These are phyloP conservation scores for Drosophila nr. perissopoda DNA, from an alignment of 2,888 invertebrate genomes.

Conservation along the genomic window DNA sequence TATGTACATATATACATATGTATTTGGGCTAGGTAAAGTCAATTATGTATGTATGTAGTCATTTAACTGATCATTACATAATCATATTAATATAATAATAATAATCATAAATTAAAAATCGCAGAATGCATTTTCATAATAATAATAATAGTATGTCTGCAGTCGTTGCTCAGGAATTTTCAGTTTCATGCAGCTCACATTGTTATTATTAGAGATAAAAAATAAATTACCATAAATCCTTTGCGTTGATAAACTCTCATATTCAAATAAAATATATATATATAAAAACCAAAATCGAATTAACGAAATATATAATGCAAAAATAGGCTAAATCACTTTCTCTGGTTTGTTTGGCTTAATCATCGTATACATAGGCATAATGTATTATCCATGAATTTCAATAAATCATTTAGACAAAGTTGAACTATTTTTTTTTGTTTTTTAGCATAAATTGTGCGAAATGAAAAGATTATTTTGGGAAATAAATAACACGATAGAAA, in stretches of 20 bases:
- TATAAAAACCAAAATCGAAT: slow-evolving; percentile 1
- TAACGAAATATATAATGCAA: slow-evolving; percentile 33
- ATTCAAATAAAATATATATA: not conserved
- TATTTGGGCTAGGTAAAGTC: not conserved
- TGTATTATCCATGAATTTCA: slow-evolving; percentile 27
- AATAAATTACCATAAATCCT: slow-evolving; percentile 13
- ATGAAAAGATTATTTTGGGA: slow-evolving; percentile 16
- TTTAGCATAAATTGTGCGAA: slow-evolving; percentile 1
- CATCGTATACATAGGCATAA: slow-evolving; percentile 33
- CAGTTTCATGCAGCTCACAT: slow-evolving; percentile 35
- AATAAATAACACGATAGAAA: slow-evolving; percentile 13
- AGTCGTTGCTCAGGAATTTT: slow-evolving; percentile 45
- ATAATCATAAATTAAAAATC: slow-evolving; percentile 36
- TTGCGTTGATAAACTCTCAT: slow-evolving; percentile 21
- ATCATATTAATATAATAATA: slow-evolving; percentile 27
- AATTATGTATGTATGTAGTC: slow-evolving; percentile 1
- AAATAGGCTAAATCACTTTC: slow-evolving; percentile 47
- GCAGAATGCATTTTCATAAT: slow-evolving; percentile 30
- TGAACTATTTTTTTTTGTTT: not conserved
- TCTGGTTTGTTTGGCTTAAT: slow-evolving; percentile 11
- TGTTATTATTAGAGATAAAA: slow-evolving; percentile 25
- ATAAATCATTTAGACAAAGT: slow-evolving; percentile 8
- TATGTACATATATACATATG: not conserved
- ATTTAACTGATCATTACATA: slow-evolving; percentile 43
- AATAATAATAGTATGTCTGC: slow-evolving; percentile 25